These are phyloP conservation scores for Calliphora vomitoria DNA, from an alignment of 2,888 invertebrate genomes.

Conservation along the genomic window DNA sequence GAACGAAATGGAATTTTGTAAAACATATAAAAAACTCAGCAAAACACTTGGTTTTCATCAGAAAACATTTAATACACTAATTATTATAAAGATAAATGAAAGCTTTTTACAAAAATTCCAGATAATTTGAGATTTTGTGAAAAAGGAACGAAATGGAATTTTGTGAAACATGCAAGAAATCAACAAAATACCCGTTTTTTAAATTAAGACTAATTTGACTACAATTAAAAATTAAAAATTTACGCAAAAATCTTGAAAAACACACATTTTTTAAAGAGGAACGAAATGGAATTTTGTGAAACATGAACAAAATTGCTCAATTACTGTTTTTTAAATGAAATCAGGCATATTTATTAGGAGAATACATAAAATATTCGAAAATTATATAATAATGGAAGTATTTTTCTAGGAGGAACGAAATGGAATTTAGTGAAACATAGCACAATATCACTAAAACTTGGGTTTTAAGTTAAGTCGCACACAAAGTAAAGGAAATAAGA, in stretches of 20 bases:
- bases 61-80: background rate
- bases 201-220: background rate
- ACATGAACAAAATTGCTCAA: background rate
- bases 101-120: background rate
- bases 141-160: slow-evolving; percentile 3
- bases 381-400: too few species aligned
- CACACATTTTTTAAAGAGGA: background rate
- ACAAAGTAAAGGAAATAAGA: too few species aligned
- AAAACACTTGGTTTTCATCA: too few species aligned
- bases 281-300: slow-evolving; percentile 23
- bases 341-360: too few species aligned
- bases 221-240: background rate
- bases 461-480: background rate
- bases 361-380: too few species aligned
- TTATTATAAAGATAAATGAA: background rate
- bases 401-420: background rate
- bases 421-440: background rate
- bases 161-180: background rate
- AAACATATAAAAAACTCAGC: background rate
- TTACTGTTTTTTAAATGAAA: background rate
- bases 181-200: background rate
- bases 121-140: background rate
- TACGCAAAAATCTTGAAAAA: background rate
- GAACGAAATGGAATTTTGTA: background rate
- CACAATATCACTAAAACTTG: background rate